Base-by-base conservation (phyloP, 2,888 invertebrate species). In the Drosophila imparisetae region DNA sequence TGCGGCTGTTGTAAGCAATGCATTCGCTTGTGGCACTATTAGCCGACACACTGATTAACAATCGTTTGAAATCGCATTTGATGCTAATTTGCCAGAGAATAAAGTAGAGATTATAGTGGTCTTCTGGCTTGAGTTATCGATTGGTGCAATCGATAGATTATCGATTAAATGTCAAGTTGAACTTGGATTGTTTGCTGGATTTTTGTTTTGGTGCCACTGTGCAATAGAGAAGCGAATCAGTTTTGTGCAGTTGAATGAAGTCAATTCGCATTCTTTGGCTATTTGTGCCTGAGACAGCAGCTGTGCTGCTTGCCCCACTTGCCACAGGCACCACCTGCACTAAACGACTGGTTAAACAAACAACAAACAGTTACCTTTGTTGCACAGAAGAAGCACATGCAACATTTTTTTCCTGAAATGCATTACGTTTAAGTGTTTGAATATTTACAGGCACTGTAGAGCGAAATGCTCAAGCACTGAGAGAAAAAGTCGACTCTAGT, bases 321-420 rank as follows among this genome's bases (percentile, higher is more conserved):
- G 38, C 52, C 58, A n/a, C 34, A 11, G 6, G 30, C 30, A 18
- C 27, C 55, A 50, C 36, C 42, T 21, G 50, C 30, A 45, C 72
- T 80, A 77, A 84, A 89, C 89, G 87, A 82, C 89, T 85, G 85
- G 83, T 85, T 82, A 84, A 85, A 80, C 83, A 45, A 45, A 21
- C 21, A 45, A 76, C 80, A 72, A 74, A 74, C 82, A 58, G 80
- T 69, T 69, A 71, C 75, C 73, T 74, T 76, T 79, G 72, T 81
- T 52, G 67, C 45, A n/a, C 11, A 34, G 34, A 54, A 78, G 66
- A 72, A 75, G 85, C 53, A 72, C 65, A 84, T 84, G 84, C 85
- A 84, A 87, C 84, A 24, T 34, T 89, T 87, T 71, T 34, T 89
- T 87, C 65, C 72, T 74, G 79, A 87, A 85, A 89, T 85, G 87